Evolutionary conservation across 2,888 invertebrate genomes (phyloP).

Genomic region (Sceliomorpha sp.): DNA sequence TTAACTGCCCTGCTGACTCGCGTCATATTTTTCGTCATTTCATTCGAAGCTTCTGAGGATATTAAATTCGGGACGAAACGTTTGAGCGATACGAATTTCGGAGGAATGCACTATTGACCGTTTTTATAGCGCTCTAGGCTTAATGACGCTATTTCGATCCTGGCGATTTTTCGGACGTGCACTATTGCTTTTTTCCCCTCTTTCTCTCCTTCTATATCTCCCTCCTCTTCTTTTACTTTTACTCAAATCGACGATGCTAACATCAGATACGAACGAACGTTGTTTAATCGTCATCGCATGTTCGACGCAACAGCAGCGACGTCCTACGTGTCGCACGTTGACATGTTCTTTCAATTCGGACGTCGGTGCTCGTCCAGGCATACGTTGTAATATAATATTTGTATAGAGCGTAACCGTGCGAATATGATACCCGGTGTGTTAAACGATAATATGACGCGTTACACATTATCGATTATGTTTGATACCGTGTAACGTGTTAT

Average conservation of each 20-base stretch:
- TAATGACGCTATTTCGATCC: conserved; percentile 39
- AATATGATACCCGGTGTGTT: conserved; percentile 31
- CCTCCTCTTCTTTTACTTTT: too few species aligned
- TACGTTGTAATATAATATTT: too few species aligned
- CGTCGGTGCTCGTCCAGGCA: too few species aligned
- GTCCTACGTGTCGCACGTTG: too few species aligned
- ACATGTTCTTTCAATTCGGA: too few species aligned
- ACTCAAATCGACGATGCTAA: too few species aligned
- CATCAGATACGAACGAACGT: too few species aligned
- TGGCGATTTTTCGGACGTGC: not conserved
- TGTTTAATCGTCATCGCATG: too few species aligned
- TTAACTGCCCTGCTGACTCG: conserved; percentile 34
- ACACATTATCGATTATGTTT: conserved; percentile 35
- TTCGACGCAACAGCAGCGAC: too few species aligned
- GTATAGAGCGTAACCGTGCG: too few species aligned
- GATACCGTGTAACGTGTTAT: conserved; percentile 37
- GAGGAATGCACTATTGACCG: conserved; percentile 21
- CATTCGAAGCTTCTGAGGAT: conserved; percentile 30
- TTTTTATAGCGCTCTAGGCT: conserved; percentile 20
- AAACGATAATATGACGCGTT: conserved; percentile 23
- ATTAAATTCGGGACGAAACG: conserved; percentile 51
- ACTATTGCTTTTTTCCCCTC: conserved; percentile 28
- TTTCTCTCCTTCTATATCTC: too few species aligned
- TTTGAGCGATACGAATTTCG: conserved; percentile 39
- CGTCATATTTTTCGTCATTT: conserved; percentile 39